These are phyloP conservation scores for Triplophysa bombifrons DNA, from an alignment of 2,797 vertebrate species.

Conservation along the genomic window DNA sequence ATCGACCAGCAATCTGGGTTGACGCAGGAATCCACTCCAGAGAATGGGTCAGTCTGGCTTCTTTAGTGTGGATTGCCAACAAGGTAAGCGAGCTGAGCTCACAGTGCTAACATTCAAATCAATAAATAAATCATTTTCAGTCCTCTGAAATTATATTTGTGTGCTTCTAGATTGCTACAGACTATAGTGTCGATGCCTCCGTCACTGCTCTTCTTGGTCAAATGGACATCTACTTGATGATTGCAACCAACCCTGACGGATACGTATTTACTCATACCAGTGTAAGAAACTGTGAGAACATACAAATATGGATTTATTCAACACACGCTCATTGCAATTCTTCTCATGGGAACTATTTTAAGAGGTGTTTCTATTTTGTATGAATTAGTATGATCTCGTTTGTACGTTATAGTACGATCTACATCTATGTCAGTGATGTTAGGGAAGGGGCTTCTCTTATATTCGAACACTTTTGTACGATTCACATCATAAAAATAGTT, in stretches of 20 bases:
- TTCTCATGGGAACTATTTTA: too few relatives aligned
- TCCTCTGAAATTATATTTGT: background rate
- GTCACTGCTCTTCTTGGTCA: conserved; percentile 79
- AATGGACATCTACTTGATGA: conserved; percentile 86
- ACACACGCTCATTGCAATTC: too few relatives aligned
- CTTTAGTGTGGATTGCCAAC: conserved; percentile 87
- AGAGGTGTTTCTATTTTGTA: too few relatives aligned
- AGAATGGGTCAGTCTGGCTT: conserved; percentile 87
- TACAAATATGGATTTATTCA: too few relatives aligned
- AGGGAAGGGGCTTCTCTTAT: too few relatives aligned
- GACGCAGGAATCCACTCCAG: conserved; percentile 86
- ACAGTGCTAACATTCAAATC: too few relatives aligned
- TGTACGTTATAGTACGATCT: too few relatives aligned
- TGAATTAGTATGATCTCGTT: too few relatives aligned
- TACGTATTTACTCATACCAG: conserved; percentile 71
- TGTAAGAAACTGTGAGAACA: background rate
- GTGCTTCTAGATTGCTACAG: conserved; percentile 78
- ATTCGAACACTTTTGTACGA: too few relatives aligned
- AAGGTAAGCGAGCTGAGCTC: conserved; percentile 73
- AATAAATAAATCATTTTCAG: background rate
- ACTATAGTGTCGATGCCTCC: conserved; percentile 70
- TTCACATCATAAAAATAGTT: too few relatives aligned
- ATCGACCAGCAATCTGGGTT: conserved; percentile 82
- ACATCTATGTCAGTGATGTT: too few relatives aligned
- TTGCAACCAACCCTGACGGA: conserved; percentile 87